A percentile compares a stretch with the other conserved stretches of the same genome.
Evolutionary conservation across 2,888 invertebrate genomes (phyloP).

Genomic region (Deladenus siricidicola): DNA sequence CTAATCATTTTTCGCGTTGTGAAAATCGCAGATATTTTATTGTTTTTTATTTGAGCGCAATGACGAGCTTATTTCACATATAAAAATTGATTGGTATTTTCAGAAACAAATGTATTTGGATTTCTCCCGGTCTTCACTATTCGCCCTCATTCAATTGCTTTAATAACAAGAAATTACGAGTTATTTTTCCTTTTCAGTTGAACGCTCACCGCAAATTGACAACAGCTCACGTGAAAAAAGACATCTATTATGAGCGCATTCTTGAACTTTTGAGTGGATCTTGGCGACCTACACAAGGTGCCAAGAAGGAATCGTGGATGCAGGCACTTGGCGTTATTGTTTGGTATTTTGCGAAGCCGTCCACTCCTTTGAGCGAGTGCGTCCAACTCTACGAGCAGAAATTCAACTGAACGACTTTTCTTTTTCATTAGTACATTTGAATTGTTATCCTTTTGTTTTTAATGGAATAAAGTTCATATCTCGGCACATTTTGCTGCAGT

Average conservation of each 20-base stretch:
- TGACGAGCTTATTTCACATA: no score
- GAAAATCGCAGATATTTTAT: no score
- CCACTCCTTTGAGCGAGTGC: conserved; percentile 8
- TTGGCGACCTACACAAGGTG: conserved; percentile 1
- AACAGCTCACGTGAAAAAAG: neutral
- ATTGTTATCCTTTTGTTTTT: no score
- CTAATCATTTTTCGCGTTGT: no score
- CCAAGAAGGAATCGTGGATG: conserved; percentile 5
- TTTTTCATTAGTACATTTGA: no score
- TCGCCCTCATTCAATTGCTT: neutral
- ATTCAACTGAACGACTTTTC: no score
- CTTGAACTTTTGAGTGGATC: conserved; percentile 10
- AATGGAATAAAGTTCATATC: no score
- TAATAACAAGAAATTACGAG: no score
- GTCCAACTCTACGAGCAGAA: conserved; percentile 1
- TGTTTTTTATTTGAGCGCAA: no score
- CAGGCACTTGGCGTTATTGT: conserved; percentile 16
- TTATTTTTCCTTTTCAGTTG: neutral
- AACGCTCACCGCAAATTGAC: neutral
- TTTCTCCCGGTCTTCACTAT: neutral
- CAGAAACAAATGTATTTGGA: neutral
- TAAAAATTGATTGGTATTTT: no score
- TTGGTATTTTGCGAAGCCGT: conserved; percentile 14
- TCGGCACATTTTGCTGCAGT: no score
- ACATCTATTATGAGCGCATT: conserved; percentile 14